These are phyloP conservation scores for Rugalucina vietnamica DNA, from an alignment of 2,888 invertebrate genomes.

Conservation along the genomic window DNA sequence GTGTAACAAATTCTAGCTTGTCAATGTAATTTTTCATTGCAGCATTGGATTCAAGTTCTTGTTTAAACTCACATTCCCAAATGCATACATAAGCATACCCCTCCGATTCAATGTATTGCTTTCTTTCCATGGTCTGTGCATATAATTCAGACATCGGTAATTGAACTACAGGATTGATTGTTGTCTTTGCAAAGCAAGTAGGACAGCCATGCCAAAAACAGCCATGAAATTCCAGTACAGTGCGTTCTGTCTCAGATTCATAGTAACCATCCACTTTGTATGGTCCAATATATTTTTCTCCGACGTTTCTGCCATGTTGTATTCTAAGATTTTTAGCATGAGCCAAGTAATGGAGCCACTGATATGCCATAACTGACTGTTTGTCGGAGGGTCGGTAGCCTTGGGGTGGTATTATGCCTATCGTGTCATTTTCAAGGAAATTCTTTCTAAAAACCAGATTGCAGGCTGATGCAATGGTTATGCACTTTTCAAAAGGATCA, in stretches of 20 bases:
- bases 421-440: constrained; percentile 36
- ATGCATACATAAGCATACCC: constrained; percentile 56
- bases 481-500: constrained; percentile 44
- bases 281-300: constrained; percentile 21
- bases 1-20: constrained; percentile 44
- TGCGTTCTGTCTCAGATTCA: constrained; percentile 13
- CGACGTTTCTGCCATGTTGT: constrained; percentile 35
- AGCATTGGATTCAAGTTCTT: constrained; percentile 41
- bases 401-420: constrained; percentile 52
- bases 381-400: constrained; percentile 55
- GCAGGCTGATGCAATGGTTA: constrained; percentile 44
- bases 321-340: constrained; percentile 8
- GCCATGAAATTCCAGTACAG: constrained; percentile 50
- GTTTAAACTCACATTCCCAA: constrained; percentile 69
- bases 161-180: constrained; percentile 39
- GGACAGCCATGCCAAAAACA: constrained; percentile 52
- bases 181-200: constrained; percentile 25
- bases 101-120: constrained; percentile 25
- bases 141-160: constrained; percentile 46
- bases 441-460: constrained; percentile 40
- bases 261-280: constrained; percentile 38
- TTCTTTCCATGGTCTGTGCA: constrained; percentile 36
- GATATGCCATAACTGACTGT: constrained; percentile 54
- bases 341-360: constrained; percentile 52
- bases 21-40: constrained; percentile 49